Percentiles rank a stretch among this genome's conserved stretches.
These are phyloP conservation scores for Drosophila austrosaltans DNA, from an alignment of 2,888 invertebrate species.

Conservation along the genomic window DNA sequence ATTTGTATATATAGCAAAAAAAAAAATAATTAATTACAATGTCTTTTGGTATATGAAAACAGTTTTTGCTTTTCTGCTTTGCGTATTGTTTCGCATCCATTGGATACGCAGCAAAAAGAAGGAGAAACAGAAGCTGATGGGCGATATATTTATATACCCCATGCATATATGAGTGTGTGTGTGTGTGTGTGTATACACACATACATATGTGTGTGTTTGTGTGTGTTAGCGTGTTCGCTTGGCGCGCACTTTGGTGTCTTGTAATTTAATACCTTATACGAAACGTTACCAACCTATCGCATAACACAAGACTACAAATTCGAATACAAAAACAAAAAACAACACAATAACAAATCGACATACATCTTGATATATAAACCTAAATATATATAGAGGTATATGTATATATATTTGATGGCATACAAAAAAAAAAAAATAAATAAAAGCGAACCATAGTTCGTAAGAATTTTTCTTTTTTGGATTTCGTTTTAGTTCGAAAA, in stretches of 20 bases:
- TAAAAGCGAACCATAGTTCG: not conserved
- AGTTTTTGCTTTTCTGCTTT: slow-evolving; percentile 55
- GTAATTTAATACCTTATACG: slow-evolving; percentile 81
- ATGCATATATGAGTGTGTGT: slow-evolving; percentile 15
- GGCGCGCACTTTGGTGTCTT: slow-evolving; percentile 80
- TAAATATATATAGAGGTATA: slow-evolving; percentile 5
- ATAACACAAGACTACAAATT: slow-evolving; percentile 67
- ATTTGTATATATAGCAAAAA: not conserved
- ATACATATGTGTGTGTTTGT: slow-evolving; percentile 34
- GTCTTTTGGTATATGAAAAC: slow-evolving; percentile 19
- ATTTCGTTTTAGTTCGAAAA: not conserved
- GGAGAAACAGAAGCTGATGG: slow-evolving; percentile 29
- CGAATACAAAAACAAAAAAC: slow-evolving; percentile 39
- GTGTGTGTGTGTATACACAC: slow-evolving; percentile 30
- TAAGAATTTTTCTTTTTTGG: not conserved
- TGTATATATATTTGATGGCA: slow-evolving; percentile 22
- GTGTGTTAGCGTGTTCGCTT: slow-evolving; percentile 66
- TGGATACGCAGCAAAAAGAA: slow-evolving; percentile 74
- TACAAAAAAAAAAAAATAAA: slow-evolving; percentile 13
- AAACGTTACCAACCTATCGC: slow-evolving; percentile 78
- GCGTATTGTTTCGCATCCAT: slow-evolving; percentile 74
- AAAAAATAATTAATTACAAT: slow-evolving; percentile 15
- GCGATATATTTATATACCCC: slow-evolving; percentile 72
- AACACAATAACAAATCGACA: slow-evolving; percentile 18
- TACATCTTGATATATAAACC: slow-evolving; percentile 11